Percentiles rank a stretch among this genome's conserved stretches.
These are phyloP conservation scores for Solea solea DNA, from an alignment of 2,113 vertebrate genomes.

Conservation along the genomic window DNA sequence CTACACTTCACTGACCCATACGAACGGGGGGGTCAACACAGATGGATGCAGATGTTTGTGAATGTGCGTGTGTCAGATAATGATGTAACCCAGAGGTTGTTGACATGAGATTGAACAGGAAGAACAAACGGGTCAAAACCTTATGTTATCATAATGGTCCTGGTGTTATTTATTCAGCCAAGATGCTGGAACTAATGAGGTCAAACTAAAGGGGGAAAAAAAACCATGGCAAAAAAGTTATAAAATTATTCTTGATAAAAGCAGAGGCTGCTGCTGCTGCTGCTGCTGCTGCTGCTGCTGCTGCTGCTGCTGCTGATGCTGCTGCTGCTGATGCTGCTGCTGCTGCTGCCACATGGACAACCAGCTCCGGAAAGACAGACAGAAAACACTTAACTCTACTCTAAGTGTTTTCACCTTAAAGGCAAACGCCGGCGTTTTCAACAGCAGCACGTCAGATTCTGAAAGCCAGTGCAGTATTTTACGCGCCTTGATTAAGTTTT, in stretches of 20 bases:
- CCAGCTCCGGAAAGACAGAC: conserved; percentile 3
- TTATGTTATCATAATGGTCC: background rate
- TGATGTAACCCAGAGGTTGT: background rate
- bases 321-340: background rate
- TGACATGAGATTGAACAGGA: background rate
- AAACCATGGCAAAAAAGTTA: too few species aligned
- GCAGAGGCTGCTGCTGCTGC: background rate
- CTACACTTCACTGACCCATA: too few species aligned
- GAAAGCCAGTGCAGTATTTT: conserved; percentile 63
- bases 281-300: background rate
- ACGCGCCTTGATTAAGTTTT: conserved; percentile 56
- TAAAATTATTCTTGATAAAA: conserved; percentile 7
- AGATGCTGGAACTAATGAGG: too few species aligned
- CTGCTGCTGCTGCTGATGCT: conserved; percentile 5
- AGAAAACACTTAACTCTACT: too few species aligned
- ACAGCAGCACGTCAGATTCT: conserved; percentile 64
- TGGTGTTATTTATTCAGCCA: background rate
- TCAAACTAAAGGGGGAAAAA: too few species aligned
- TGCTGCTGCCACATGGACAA: conserved; percentile 13
- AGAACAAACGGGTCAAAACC: background rate
- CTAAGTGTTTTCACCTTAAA: conserved; percentile 9
- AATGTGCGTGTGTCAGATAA: background rate
- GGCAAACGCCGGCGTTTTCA: background rate
- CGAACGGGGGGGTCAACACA: too few species aligned
- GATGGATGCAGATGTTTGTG: too few species aligned